These are phyloP conservation scores for Bryconaethiops microstoma DNA, from an alignment of 2,797 vertebrate genomes.

Conservation along the genomic window DNA sequence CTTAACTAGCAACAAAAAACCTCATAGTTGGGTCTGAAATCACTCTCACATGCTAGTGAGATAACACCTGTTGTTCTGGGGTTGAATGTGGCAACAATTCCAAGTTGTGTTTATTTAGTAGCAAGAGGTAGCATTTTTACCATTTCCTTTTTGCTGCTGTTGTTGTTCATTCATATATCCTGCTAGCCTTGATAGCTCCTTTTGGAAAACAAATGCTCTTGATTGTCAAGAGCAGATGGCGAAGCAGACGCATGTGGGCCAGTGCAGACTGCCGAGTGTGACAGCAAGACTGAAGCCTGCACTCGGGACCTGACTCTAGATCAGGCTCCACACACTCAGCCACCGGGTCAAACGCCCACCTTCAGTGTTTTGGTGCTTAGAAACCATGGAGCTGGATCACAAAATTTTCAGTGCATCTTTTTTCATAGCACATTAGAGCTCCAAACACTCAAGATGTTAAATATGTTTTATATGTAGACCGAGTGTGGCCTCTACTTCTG, in stretches of 20 bases:
- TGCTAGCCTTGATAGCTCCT: constrained; percentile 51
- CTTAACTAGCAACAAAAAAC: neutral
- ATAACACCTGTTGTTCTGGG: neutral
- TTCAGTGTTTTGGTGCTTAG: constrained; percentile 11
- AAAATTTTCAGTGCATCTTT: constrained; percentile 3
- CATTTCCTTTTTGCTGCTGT: constrained; percentile 20
- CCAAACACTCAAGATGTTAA: constrained; percentile 15
- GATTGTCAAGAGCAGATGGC: constrained; percentile 62
- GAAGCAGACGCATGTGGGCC: constrained; percentile 63
- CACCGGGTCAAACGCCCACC: constrained; percentile 43
- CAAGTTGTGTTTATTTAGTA: constrained; percentile 43
- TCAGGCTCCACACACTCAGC: constrained; percentile 31
- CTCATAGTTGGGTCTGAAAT: constrained; percentile 19
- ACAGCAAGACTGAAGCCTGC: constrained; percentile 43
- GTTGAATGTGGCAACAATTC: constrained; percentile 9
- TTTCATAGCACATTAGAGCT: neutral
- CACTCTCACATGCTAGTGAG: neutral
- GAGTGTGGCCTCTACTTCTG: neutral
- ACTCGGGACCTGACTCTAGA: constrained; percentile 49
- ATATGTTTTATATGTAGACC: constrained; percentile 13
- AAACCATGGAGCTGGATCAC: constrained; percentile 5
- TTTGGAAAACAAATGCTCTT: constrained; percentile 48
- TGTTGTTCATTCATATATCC: constrained; percentile 42
- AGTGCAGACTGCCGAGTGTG: constrained; percentile 50
- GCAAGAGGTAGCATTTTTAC: constrained; percentile 23